Percentiles rank a stretch among this genome's conserved stretches.
Evolutionary conservation across 2,797 vertebrate species (phyloP).

Genomic region (Sparus aurata): DNA sequence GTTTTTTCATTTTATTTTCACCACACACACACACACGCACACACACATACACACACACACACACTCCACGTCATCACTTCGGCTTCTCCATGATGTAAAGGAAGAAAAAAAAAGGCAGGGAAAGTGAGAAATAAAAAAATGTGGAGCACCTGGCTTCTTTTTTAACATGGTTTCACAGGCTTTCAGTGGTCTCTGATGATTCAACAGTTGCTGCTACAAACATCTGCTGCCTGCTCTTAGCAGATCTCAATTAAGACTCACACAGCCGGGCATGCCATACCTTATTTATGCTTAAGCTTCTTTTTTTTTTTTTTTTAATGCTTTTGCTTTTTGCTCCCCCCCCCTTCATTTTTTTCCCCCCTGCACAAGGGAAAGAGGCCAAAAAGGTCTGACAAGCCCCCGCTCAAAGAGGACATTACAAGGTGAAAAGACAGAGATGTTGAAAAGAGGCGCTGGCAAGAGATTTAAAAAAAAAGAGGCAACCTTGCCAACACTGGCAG

Average conservation of each 20-base stretch:
- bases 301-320: conserved; percentile 16
- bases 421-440: conserved; percentile 56
- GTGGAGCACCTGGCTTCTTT: conserved; percentile 83
- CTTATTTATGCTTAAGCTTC: conserved; percentile 78
- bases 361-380: conserved; percentile 63
- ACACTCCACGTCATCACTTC: conserved; percentile 24
- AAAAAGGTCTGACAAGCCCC: conserved; percentile 68
- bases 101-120: conserved; percentile 52
- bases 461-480: conserved; percentile 58
- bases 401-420: conserved; percentile 69
- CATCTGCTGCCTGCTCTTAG: conserved; percentile 88
- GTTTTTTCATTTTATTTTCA: conserved; percentile 2
- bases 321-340: background rate
- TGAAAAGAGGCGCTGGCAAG: conserved; percentile 66
- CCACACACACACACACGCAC: background rate
- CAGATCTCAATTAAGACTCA: conserved; percentile 88
- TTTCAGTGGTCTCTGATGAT: conserved; percentile 85
- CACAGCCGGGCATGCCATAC: conserved; percentile 61
- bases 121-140: conserved; percentile 65
- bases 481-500: conserved; percentile 67
- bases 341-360: conserved; percentile 2
- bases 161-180: conserved; percentile 79
- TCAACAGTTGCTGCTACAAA: conserved; percentile 87
- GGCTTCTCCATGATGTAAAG: conserved; percentile 52
- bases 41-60: background rate